Conservation (phyloP, 2,888 invertebrate species). For the Panorpa germanica region DNA sequence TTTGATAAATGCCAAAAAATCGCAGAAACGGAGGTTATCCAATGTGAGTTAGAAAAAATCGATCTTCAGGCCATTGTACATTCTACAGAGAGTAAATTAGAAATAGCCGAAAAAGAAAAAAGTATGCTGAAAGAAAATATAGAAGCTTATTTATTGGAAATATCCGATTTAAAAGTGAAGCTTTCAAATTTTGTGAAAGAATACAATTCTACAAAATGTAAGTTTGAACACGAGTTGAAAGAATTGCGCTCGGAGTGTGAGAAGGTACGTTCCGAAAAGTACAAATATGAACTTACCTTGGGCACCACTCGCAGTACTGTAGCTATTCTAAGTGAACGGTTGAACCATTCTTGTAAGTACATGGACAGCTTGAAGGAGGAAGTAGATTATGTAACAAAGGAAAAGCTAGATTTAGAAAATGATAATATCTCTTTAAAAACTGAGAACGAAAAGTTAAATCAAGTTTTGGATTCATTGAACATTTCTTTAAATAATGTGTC, state of each 20-base stretch:
- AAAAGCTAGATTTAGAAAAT: too few relatives aligned
- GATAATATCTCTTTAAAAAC: too few relatives aligned
- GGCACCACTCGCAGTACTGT: constrained; percentile 24
- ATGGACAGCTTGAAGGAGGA: too few relatives aligned
- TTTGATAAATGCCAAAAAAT: constrained; percentile 32
- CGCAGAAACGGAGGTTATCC: constrained; percentile 31
- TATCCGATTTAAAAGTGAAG: constrained; percentile 22
- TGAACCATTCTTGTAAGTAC: too few relatives aligned
- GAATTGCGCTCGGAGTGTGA: constrained; percentile 22
- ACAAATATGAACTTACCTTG: constrained; percentile 23
- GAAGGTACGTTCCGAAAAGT: constrained; percentile 23
- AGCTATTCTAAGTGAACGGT: constrained; percentile 23
- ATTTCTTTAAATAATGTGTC: too few relatives aligned
- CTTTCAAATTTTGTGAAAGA: constrained; percentile 22
- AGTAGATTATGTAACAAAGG: too few relatives aligned
- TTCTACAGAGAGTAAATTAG: too few relatives aligned
- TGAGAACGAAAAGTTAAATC: too few relatives aligned
- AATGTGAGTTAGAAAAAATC: constrained; percentile 31
- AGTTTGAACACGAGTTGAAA: constrained; percentile 22
- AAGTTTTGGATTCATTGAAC: too few relatives aligned
- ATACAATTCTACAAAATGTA: constrained; percentile 21
- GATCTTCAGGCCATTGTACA: constrained; percentile 22
- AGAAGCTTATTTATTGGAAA: too few relatives aligned
- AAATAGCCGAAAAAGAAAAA: constrained; percentile 20
- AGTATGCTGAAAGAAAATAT: too few relatives aligned